Conservation (phyloP, 2,888 invertebrate species). For the Plebejus anna region DNA sequence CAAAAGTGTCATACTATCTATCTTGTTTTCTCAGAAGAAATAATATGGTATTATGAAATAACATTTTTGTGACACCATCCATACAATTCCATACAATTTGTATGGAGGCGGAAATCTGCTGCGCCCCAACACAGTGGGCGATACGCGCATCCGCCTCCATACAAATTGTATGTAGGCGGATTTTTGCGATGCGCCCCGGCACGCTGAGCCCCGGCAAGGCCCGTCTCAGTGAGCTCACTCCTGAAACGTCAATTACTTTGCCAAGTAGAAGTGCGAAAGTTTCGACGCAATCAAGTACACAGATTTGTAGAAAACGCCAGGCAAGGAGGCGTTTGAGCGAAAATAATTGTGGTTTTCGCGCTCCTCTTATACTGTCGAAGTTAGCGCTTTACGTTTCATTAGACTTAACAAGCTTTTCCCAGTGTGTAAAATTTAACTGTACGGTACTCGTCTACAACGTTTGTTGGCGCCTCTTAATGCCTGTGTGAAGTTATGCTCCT, state of each 20-base stretch:
- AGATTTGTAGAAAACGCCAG: slow-evolving; percentile 19
- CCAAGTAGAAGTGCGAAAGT: not conserved
- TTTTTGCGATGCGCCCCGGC: too few relatives aligned
- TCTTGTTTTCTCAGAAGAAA: too few relatives aligned
- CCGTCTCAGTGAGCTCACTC: too few relatives aligned
- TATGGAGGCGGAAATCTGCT: too few relatives aligned
- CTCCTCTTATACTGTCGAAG: slow-evolving; percentile 17
- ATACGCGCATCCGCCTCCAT: too few relatives aligned
- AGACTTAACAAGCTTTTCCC: slow-evolving; percentile 26
- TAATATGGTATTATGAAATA: too few relatives aligned
- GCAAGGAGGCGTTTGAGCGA: slow-evolving; percentile 10
- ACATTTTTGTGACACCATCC: too few relatives aligned
- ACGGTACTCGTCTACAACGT: not conserved
- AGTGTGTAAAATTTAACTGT: slow-evolving; percentile 23
- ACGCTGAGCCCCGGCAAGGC: too few relatives aligned
- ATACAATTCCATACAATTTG: too few relatives aligned
- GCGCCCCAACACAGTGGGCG: too few relatives aligned
- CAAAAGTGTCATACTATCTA: too few relatives aligned
- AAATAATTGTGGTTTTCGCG: slow-evolving; percentile 26
- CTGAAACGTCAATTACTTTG: not conserved
- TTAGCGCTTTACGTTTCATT: slow-evolving; percentile 26
- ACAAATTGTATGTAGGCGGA: too few relatives aligned
- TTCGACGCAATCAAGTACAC: slow-evolving; percentile 18
- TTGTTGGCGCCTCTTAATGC: not conserved
- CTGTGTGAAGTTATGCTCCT: not conserved